Evolutionary conservation across 2,797 vertebrate genomes (phyloP).

Genomic region (Poecilia gillii): DNA sequence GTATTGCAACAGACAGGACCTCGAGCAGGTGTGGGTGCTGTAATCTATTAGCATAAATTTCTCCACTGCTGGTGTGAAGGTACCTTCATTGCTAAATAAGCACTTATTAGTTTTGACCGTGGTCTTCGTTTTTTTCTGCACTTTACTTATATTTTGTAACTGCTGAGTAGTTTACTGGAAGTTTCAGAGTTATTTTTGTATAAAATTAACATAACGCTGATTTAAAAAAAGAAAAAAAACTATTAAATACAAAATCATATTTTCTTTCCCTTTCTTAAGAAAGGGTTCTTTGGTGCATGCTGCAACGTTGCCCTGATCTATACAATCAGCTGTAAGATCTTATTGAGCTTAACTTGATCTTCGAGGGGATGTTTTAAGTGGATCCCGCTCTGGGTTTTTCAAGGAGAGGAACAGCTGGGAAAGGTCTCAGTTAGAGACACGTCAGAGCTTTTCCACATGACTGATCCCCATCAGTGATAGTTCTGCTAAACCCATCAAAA

Average conservation of each 20-base stretch:
- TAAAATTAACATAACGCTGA: neutral
- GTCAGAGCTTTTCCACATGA: constrained; percentile 64
- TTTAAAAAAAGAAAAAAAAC: neutral
- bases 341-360: constrained; percentile 23
- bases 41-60: neutral
- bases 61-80: neutral
- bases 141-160: neutral
- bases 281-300: neutral
- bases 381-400: constrained; percentile 21
- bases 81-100: neutral
- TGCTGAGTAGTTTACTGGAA: neutral
- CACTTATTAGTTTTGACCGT: neutral
- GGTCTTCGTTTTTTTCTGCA: neutral
- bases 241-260: neutral
- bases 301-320: constrained; percentile 5
- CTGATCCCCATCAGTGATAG: constrained; percentile 54
- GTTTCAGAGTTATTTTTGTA: neutral
- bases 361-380: constrained; percentile 12
- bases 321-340: constrained; percentile 12
- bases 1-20: neutral
- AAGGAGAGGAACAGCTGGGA: constrained; percentile 43
- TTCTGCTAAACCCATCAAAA: constrained; percentile 40
- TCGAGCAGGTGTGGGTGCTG: neutral
- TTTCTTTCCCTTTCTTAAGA: neutral
- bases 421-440: constrained; percentile 24